Percentiles rank a stretch among this genome's conserved stretches.
phyloP scores from a whole-genome alignment of 2,113 vertebrate species.

The Chamaetylas fuelleborni region DNA sequence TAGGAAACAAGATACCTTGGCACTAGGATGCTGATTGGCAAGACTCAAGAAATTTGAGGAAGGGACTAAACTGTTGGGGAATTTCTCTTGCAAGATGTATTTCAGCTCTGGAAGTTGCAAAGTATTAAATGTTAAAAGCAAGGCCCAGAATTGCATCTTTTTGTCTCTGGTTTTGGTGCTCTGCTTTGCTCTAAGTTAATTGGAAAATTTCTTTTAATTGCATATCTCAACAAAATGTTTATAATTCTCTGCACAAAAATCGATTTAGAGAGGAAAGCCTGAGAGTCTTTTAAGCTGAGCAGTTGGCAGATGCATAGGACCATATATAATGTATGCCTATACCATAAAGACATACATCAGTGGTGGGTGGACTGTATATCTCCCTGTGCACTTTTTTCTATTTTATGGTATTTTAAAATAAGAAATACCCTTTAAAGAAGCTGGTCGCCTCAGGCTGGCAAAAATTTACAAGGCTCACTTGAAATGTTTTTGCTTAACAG shows the following conservation, averaged over 20 bases:
- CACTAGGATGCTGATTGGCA: background rate
- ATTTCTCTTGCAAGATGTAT: background rate
- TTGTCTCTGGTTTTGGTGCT: background rate
- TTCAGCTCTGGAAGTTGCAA: background rate
- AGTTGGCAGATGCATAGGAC: background rate
- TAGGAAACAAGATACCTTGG: slow-evolving; percentile 16
- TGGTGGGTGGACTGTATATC: slow-evolving; percentile 9
- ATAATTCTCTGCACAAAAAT: background rate
- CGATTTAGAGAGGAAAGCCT: slow-evolving; percentile 4
- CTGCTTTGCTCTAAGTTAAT: background rate
- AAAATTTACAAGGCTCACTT: slow-evolving; percentile 24
- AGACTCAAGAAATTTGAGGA: background rate
- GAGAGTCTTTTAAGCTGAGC: background rate
- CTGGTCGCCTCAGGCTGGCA: background rate
- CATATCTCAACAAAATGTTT: background rate
- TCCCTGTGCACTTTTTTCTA: slow-evolving; percentile 27
- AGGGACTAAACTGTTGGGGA: background rate
- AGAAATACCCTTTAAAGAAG: slow-evolving; percentile 44
- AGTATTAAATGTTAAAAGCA: background rate
- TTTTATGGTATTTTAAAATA: slow-evolving; percentile 45
- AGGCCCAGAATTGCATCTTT: background rate
- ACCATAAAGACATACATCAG: background rate
- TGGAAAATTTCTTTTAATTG: background rate
- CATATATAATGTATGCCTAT: background rate
- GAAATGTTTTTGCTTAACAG: slow-evolving; percentile 19